phyloP scores from a whole-genome alignment of 2,113 vertebrate genomes.

The Hystrix cristata region DNA sequence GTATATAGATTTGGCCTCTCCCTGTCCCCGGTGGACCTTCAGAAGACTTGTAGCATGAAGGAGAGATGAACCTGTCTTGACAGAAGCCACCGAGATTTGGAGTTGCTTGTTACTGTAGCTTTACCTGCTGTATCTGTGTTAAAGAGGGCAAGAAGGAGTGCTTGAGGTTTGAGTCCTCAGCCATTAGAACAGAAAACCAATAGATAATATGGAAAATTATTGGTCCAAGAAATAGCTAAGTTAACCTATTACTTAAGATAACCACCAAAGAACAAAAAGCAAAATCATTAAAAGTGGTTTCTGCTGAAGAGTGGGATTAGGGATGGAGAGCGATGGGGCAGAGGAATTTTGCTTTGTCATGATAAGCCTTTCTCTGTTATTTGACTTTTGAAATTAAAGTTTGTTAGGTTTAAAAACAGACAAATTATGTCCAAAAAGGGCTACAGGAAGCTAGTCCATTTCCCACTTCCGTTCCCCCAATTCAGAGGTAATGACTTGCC shows the following conservation, averaged over 20 bases:
- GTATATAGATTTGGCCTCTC: neutral
- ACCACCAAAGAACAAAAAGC: neutral
- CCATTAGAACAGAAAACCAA: neutral
- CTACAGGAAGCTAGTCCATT: neutral
- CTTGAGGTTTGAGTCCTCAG: neutral
- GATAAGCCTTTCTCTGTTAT: neutral
- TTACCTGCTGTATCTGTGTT: neutral
- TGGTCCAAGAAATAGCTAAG: neutral
- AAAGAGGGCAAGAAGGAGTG: neutral
- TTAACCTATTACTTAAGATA: neutral
- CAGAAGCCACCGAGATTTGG: neutral
- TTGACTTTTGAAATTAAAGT: conserved; percentile 9
- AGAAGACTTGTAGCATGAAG: neutral
- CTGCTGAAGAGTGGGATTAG: too few relatives aligned
- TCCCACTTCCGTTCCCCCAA: neutral
- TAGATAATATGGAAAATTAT: neutral
- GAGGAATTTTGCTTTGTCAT: neutral
- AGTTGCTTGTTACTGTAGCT: neutral
- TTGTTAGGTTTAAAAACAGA: neutral
- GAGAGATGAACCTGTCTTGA: neutral
- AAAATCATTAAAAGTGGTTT: neutral
- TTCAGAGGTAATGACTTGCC: neutral
- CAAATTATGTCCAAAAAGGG: neutral
- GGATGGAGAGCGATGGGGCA: neutral
- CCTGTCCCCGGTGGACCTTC: neutral